Conservation (phyloP, 2,113 vertebrate species). For the Mustela nigripes region DNA sequence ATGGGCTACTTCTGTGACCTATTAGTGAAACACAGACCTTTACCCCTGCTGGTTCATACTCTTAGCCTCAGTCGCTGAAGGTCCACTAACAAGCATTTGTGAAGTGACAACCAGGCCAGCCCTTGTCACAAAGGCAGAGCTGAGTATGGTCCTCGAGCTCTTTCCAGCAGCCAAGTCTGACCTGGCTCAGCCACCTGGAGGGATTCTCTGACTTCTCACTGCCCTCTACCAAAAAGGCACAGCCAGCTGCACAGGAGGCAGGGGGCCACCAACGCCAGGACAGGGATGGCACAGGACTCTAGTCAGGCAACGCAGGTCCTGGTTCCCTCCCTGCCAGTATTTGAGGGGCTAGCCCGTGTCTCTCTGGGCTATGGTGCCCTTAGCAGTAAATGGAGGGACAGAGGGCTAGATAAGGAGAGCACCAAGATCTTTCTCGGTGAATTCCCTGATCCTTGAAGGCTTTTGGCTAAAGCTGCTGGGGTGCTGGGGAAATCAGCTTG, state of each 20-base stretch:
- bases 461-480: not conserved
- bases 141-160: not conserved
- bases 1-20: not conserved
- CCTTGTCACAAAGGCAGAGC: not conserved
- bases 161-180: not conserved
- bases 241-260: not conserved
- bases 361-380: not conserved
- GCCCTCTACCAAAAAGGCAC: not conserved
- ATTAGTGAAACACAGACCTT: not conserved
- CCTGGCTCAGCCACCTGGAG: not conserved
- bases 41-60: not conserved
- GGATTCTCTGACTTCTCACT: not conserved
- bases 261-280: not conserved
- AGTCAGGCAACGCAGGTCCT: not conserved
- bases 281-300: not conserved
- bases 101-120: not conserved
- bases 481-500: not conserved
- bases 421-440: not conserved
- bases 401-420: not conserved
- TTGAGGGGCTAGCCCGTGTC: rapidly evolving
- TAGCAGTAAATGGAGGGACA: not conserved
- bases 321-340: no score
- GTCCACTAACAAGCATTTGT: not conserved
- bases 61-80: not conserved
- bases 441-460: not conserved